These are phyloP conservation scores for Sus cebifrons DNA, from an alignment of 2,797 vertebrate species.

Conservation along the genomic window DNA sequence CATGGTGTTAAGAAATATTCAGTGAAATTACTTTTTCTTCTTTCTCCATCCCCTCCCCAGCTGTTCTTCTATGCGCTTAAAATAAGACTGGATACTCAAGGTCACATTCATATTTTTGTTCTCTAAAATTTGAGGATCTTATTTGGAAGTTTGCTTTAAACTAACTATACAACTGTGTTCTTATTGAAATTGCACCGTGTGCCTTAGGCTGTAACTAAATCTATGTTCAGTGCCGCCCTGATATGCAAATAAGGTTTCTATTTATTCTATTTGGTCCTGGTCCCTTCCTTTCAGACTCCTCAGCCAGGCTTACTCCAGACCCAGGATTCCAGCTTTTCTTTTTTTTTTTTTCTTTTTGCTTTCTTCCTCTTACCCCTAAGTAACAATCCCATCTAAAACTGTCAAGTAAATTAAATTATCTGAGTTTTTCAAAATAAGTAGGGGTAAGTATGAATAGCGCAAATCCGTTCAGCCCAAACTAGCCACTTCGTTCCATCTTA, in stretches of 20 bases:
- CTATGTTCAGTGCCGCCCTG: not conserved
- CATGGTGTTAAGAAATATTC: not conserved
- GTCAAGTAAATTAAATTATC: constrained; percentile 78
- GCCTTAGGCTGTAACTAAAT: not conserved
- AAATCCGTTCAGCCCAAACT: not conserved
- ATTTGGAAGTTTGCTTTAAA: not conserved
- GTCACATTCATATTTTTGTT: not conserved
- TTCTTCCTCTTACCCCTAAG: constrained; percentile 34
- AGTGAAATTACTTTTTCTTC: not conserved
- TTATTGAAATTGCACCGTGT: not conserved
- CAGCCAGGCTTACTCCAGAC: not conserved
- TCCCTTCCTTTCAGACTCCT: not conserved
- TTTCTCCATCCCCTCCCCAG: not conserved
- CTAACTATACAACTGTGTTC: not conserved
- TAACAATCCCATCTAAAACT: constrained; percentile 67
- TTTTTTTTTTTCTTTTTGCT: not conserved
- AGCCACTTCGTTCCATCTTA: not conserved
- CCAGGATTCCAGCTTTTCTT: constrained; percentile 48
- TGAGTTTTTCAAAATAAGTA: constrained; percentile 67
- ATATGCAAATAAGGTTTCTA: not conserved
- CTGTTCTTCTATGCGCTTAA: not conserved
- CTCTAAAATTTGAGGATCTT: not conserved
- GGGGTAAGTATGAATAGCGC: constrained; percentile 39
- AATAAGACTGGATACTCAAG: not conserved
- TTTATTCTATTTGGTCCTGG: not conserved